Conservation (phyloP, 2,888 invertebrate genomes). For the Strigamia maritima region DNA sequence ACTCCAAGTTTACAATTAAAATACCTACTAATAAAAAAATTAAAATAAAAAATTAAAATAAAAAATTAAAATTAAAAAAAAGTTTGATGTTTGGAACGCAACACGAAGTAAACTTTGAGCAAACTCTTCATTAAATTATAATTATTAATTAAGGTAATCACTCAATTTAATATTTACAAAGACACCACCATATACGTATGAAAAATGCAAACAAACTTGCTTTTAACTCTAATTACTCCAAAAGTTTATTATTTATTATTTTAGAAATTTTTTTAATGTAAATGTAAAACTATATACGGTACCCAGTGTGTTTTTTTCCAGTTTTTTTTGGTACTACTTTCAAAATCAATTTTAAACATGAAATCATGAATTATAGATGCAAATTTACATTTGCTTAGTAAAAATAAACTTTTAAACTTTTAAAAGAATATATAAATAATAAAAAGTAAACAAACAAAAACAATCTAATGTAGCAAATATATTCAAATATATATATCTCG, state of each 20-base stretch:
- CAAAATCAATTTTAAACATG: neutral
- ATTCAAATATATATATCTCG: too few species aligned
- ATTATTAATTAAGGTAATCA: slow-evolving; percentile 23
- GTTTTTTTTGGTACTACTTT: neutral
- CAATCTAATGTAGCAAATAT: too few species aligned
- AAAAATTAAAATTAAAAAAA: neutral
- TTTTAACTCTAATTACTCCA: slow-evolving; percentile 16
- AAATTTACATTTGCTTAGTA: neutral
- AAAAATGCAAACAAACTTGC: slow-evolving; percentile 3
- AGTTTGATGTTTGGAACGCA: neutral
- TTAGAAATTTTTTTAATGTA: neutral
- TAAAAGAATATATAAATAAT: neutral
- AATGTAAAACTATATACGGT: neutral
- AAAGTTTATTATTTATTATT: neutral
- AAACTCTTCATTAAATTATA: slow-evolving; percentile 23
- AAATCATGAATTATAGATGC: neutral
- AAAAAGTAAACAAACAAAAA: neutral
- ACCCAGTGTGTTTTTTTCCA: too few species aligned
- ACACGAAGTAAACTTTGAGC: neutral
- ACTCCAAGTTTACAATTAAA: too few species aligned
- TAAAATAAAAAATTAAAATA: neutral
- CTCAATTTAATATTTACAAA: slow-evolving; percentile 19
- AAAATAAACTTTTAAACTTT: neutral
- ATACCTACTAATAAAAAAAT: too few species aligned
- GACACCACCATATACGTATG: neutral